phyloP scores from a whole-genome alignment of 2,797 vertebrate genomes.

The Notolepis coatsorum region DNA sequence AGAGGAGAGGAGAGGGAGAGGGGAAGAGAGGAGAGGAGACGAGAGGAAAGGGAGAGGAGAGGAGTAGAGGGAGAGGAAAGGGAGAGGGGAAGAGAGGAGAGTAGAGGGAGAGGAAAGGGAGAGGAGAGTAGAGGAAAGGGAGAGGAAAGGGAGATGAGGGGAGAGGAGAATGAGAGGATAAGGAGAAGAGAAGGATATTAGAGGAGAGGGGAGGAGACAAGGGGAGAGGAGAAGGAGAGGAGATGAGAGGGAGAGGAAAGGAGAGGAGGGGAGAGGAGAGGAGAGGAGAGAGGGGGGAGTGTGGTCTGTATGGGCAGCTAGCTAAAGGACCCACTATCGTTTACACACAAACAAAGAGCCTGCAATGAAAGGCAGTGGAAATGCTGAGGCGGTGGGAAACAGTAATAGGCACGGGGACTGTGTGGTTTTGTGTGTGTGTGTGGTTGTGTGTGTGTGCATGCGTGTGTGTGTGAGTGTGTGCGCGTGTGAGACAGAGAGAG shows the following conservation, averaged over 20 bases:
- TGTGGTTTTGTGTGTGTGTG: background rate
- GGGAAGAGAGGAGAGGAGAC: background rate
- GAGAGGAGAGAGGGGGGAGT: background rate
- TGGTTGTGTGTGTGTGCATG: slow-evolving; percentile 3
- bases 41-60: slow-evolving; percentile 40
- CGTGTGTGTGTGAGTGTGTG: background rate
- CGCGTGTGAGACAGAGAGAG: background rate
- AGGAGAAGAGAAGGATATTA: slow-evolving; percentile 44
- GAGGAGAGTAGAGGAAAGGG: slow-evolving; percentile 45
- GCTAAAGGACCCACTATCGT: slow-evolving; percentile 53
- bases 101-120: background rate
- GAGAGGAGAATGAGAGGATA: slow-evolving; percentile 49
- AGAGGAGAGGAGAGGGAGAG: slow-evolving; percentile 50
- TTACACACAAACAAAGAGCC: slow-evolving; percentile 57
- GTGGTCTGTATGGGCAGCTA: slow-evolving; percentile 50
- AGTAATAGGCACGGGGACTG: slow-evolving; percentile 34
- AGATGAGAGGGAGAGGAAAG: slow-evolving; percentile 32
- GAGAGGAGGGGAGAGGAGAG: slow-evolving; percentile 46
- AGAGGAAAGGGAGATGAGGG: too few relatives aligned
- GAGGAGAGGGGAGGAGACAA: slow-evolving; percentile 41
- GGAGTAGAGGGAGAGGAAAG: too few relatives aligned
- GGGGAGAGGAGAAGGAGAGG: background rate
- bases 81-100: slow-evolving; percentile 15
- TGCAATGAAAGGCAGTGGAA: slow-evolving; percentile 63
- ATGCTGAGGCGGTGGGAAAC: slow-evolving; percentile 48